Conservation (phyloP, 2,113 vertebrate species). For the Loxodonta africana region DNA sequence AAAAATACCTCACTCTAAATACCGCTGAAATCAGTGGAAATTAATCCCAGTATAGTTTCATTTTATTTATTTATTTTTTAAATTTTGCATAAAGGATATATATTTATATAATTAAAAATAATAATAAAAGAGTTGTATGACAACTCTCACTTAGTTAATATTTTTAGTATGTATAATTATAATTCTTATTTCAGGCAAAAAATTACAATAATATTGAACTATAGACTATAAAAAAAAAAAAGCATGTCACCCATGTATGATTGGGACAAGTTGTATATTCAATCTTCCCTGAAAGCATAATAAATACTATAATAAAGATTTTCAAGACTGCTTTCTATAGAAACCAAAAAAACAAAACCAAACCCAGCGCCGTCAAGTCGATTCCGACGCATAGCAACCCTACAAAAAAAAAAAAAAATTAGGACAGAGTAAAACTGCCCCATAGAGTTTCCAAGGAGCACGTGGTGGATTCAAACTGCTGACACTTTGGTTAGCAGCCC, state of each 20-base stretch:
- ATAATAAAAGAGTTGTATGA: neutral
- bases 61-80: neutral
- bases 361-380: no score
- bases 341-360: neutral
- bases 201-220: neutral
- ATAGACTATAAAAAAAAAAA: neutral
- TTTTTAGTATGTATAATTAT: neutral
- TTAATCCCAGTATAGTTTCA: neutral
- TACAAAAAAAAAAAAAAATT: no score
- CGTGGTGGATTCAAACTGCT: no score
- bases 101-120: neutral
- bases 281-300: neutral
- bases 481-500: no score
- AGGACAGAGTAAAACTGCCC: no score
- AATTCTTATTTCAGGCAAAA: neutral
- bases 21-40: neutral
- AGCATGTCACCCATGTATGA: neutral
- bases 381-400: no score
- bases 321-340: neutral
- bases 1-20: constrained; percentile 42
- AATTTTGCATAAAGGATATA: neutral
- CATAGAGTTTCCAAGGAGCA: no score
- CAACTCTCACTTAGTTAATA: neutral
- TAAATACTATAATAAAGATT: neutral
- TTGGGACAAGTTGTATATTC: neutral